Evolutionary conservation across 1,140 invertebrate genomes (phyloP).

Genomic region (Panagrolaimus sp.): DNA sequence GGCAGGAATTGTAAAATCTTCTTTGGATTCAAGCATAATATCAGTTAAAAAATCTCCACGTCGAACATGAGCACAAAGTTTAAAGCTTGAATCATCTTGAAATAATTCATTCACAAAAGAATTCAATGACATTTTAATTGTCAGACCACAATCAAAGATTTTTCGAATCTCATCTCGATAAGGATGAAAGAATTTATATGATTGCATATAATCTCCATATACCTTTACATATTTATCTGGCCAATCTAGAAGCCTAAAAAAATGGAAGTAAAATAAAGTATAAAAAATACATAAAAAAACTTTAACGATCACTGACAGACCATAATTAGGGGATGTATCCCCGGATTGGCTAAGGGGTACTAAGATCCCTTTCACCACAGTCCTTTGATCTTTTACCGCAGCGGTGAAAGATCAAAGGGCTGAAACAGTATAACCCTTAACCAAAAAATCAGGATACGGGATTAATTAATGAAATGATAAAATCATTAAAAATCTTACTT

Average conservation of each 20-base stretch:
- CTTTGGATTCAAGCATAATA: constrained; percentile 8
- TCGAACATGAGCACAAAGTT: background rate
- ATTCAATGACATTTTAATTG: background rate
- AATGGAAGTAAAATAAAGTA: no score
- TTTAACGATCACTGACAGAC: no score
- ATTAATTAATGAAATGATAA: no score
- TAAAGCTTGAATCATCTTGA: background rate
- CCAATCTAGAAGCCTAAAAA: background rate
- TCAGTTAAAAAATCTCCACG: background rate
- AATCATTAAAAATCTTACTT: background rate
- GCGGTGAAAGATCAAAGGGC: no score
- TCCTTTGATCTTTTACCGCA: no score
- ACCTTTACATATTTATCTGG: constrained; percentile 5
- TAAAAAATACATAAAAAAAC: no score
- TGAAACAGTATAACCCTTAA: no score
- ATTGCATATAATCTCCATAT: constrained; percentile 11
- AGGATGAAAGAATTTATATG: constrained; percentile 12
- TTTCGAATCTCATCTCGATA: constrained; percentile 7
- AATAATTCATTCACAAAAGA: background rate
- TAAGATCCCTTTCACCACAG: no score
- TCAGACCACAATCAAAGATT: constrained; percentile 1
- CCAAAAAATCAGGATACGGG: no score
- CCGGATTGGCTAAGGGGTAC: no score
- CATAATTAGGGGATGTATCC: no score
- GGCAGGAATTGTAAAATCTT: constrained; percentile 11